Percentiles rank a stretch among this genome's conserved stretches.
Evolutionary conservation across 2,797 vertebrate genomes (phyloP).

Genomic region (Anguilla obscura): DNA sequence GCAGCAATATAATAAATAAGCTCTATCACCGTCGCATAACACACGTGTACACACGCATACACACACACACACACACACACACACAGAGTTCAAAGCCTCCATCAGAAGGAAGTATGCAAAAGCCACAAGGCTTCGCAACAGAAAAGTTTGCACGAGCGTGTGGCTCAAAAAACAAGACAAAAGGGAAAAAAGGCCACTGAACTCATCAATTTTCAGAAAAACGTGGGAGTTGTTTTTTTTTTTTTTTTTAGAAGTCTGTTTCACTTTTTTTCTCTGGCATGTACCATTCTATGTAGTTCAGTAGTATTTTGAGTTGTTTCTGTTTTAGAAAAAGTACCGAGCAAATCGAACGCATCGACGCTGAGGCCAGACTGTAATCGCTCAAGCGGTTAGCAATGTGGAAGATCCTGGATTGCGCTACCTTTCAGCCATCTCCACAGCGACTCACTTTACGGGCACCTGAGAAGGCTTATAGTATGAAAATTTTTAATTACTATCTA

Average conservation of each 20-base stretch:
- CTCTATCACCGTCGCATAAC: background rate
- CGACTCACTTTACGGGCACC: background rate
- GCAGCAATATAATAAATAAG: constrained; percentile 8
- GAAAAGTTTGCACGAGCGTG: constrained; percentile 41
- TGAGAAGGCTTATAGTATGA: background rate
- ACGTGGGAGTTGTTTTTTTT: background rate
- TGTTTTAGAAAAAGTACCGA: background rate
- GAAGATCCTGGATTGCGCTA: background rate
- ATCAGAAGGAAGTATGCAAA: constrained; percentile 77
- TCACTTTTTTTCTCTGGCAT: background rate
- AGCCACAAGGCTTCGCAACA: constrained; percentile 75
- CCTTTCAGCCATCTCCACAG: background rate
- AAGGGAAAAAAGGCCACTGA: background rate
- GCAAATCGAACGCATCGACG: background rate
- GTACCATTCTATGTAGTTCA: background rate
- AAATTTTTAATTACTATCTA: background rate
- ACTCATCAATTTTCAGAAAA: background rate
- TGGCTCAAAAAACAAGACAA: constrained; percentile 24
- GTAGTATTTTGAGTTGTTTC: background rate
- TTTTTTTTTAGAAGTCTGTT: background rate
- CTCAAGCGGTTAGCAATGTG: background rate
- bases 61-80: background rate
- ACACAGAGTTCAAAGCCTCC: constrained; percentile 41
- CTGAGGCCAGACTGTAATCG: background rate
- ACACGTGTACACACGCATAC: background rate